Evolutionary conservation across 2,888 invertebrate species (phyloP), one percentile per base, ranked within the genome.

Genomic region (Cylloceria caligata): DNA sequence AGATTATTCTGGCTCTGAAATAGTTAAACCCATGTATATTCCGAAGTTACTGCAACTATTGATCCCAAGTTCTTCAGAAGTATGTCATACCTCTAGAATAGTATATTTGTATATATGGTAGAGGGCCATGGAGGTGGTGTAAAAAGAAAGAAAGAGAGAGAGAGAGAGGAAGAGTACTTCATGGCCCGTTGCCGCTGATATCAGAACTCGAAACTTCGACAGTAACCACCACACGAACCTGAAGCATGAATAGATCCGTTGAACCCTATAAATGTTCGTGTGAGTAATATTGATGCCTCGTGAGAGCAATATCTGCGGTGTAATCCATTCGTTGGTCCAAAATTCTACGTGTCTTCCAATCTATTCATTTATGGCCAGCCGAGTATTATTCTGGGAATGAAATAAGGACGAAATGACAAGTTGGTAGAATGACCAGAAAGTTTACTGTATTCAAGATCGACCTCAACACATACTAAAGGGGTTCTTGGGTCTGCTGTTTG

Each of bases 201-300:
- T 65, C 47, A 34, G 55, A 39, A 49, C 67, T 52, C 34, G 34
- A 19, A 49, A 49, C 68, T 36, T 6, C 27, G 13, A 0, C 36
- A 16, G 2, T 16, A 36, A 34, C 5, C 9, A n/a, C 16, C 42
- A 24, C 24, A 19, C 7, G 36, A 7, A 68, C 42, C 16, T 68
- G 27, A 19, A 30, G 19, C 30, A n/a, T 47, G 30, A 49, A 52
- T 68, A 52, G 36, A 34, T 34, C 49, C 52, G 52, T 27, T 13
- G 34, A 75, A 65, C 30, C 13, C 49, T 16, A 24, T n/a, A 55
- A 34, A 13, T 24, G 62, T 47, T 81, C 55, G 74, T 73, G 75
- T 39, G 36, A n/a, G 42, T 71, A 83, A 83, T 83, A 49, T 73
- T 73, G 71, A 75, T 74, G 64, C 71, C n/a, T 69, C 42, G 52